phyloP scores from a whole-genome alignment of 1,140 invertebrate species.

The Papilio dardanus region DNA sequence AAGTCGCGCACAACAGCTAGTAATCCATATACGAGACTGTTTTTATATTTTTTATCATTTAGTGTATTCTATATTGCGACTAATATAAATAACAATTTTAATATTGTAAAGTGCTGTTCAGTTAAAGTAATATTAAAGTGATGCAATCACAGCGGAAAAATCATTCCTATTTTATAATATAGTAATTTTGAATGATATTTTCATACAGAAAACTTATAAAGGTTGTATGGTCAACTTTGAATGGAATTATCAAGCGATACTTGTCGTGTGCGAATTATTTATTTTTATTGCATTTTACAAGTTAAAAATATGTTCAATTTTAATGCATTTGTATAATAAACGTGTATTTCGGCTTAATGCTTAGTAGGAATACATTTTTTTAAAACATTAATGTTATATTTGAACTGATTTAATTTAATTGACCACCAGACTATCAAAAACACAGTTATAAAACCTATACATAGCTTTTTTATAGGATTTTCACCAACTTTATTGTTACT shows the following conservation, averaged over 20 bases:
- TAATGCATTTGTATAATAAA: too few relatives aligned
- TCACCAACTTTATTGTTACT: slow-evolving; percentile 7
- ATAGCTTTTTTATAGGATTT: background rate
- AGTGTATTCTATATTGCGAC: background rate
- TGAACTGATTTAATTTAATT: background rate
- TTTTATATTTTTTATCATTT: background rate
- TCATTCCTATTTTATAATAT: background rate
- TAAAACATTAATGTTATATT: background rate
- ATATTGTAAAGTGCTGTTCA: slow-evolving; percentile 4
- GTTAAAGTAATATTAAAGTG: slow-evolving; percentile 2
- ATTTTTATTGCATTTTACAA: background rate
- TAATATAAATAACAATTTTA: slow-evolving; percentile 7
- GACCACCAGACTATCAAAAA: background rate
- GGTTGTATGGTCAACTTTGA: background rate
- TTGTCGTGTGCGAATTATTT: background rate
- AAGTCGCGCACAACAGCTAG: too few relatives aligned
- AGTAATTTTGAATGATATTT: background rate
- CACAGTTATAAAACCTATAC: background rate
- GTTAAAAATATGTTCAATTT: too few relatives aligned
- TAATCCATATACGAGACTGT: background rate
- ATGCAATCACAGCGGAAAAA: background rate
- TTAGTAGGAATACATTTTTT: background rate
- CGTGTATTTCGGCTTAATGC: too few relatives aligned
- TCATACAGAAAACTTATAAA: background rate
- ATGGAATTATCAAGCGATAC: background rate